Percentiles rank a stretch among this genome's conserved stretches.
phyloP scores from a whole-genome alignment of 2,797 vertebrate genomes.

The Cynodonichthys magdalenae region DNA sequence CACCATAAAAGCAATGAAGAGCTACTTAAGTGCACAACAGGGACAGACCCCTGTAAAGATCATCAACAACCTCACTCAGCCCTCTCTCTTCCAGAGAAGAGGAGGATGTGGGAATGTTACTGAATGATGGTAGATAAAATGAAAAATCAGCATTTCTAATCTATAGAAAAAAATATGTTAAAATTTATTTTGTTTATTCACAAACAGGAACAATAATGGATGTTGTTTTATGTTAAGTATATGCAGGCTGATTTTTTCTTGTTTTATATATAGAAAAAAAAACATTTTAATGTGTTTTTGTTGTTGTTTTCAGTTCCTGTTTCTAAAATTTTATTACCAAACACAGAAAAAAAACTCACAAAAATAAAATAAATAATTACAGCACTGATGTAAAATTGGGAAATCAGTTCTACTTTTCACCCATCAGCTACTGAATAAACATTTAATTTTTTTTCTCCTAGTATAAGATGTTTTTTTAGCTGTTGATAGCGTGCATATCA shows the following conservation, averaged over 20 bases:
- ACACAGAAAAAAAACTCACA: too few relatives aligned
- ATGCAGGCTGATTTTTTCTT: too few relatives aligned
- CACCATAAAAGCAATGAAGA: conserved; percentile 79
- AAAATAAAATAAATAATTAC: too few relatives aligned
- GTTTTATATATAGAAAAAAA: too few relatives aligned
- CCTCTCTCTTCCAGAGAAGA: conserved; percentile 42
- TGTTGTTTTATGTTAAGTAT: conserved; percentile 13
- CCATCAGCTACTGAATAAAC: conserved; percentile 12
- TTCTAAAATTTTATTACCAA: conserved; percentile 19
- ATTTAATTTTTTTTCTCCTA: conserved; percentile 6
- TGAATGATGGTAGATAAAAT: conserved; percentile 57
- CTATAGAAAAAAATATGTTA: conserved; percentile 29
- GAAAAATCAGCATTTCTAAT: conserved; percentile 45
- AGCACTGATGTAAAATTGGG: too few relatives aligned
- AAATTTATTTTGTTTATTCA: conserved; percentile 33
- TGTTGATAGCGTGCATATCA: neutral
- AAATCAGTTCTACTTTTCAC: neutral
- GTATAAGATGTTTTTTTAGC: conserved; percentile 20
- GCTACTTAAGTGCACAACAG: conserved; percentile 77
- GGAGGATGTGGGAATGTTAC: conserved; percentile 34
- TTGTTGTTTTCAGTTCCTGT: conserved; percentile 36
- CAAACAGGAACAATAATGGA: conserved; percentile 51
- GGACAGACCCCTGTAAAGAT: conserved; percentile 72
- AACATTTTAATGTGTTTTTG: conserved; percentile 39
- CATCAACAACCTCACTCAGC: conserved; percentile 62